phyloP scores from a whole-genome alignment of 92 coral and sea anemone genomes.

The Parazoanthus atlanticus region DNA sequence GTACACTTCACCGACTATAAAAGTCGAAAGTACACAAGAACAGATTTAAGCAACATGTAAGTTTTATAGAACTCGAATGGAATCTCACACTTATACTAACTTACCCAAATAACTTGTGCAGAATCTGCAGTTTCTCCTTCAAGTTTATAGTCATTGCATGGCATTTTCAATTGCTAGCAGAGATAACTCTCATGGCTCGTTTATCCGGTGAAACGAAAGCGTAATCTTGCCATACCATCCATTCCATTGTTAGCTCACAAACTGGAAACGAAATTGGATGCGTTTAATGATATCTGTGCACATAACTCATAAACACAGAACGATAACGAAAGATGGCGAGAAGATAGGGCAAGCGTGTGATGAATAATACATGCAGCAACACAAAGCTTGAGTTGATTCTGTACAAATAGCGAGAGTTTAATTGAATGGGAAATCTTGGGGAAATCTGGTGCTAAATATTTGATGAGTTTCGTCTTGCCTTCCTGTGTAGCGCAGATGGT shows the following conservation, averaged over 20 bases:
- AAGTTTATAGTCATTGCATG: slow-evolving; percentile 68
- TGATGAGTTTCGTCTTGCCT: slow-evolving; percentile 22
- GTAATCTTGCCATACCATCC: neutral
- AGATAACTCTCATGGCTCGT: neutral
- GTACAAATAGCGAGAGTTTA: slow-evolving; percentile 29
- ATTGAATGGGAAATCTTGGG: neutral
- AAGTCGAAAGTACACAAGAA: neutral
- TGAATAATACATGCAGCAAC: slow-evolving; percentile 19
- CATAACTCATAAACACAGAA: neutral
- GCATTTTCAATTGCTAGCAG: slow-evolving; percentile 10
- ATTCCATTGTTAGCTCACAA: neutral
- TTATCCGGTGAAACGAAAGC: neutral
- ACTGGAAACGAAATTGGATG: neutral
- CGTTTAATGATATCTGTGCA: neutral
- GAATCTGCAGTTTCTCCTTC: slow-evolving; percentile 72
- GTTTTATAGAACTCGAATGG: neutral
- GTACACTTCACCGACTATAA: too few species aligned
- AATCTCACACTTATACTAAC: neutral
- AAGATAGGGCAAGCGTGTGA: slow-evolving; percentile 23
- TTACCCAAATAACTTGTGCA: slow-evolving; percentile 87
- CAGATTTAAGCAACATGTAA: neutral
- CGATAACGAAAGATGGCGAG: slow-evolving; percentile 22
- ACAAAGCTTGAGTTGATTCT: slow-evolving; percentile 21
- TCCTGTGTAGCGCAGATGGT: neutral
- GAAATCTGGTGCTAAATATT: slow-evolving; percentile 17